Evolutionary conservation across 2,797 vertebrate species (phyloP).

Genomic region (Acanthiza pusilla): DNA sequence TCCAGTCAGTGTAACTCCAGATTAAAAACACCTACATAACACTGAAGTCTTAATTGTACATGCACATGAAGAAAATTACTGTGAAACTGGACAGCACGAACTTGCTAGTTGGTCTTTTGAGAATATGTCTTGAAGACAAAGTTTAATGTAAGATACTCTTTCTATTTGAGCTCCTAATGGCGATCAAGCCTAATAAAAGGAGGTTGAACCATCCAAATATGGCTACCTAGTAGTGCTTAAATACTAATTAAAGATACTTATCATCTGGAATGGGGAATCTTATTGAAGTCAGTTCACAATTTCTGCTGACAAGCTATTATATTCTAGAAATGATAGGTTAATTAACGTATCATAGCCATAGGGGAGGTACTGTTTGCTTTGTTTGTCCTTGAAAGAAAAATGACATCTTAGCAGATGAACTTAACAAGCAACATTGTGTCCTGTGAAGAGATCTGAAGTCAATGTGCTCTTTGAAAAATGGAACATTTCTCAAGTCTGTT

Average conservation of each 20-base stretch:
- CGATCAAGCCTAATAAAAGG: background rate
- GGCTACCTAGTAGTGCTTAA: background rate
- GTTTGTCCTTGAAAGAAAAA: background rate
- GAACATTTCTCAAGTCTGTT: background rate
- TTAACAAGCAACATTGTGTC: background rate
- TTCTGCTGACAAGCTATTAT: background rate
- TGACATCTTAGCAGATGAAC: background rate
- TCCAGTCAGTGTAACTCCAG: background rate
- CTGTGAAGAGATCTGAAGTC: background rate
- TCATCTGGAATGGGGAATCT: background rate
- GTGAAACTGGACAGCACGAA: background rate
- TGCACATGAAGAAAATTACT: background rate
- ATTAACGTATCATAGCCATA: background rate
- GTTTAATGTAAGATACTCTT: background rate
- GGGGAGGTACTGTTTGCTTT: background rate
- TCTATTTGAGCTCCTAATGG: background rate
- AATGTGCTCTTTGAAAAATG: background rate
- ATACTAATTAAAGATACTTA: constrained; percentile 3
- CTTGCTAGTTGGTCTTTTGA: background rate
- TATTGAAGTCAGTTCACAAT: background rate
- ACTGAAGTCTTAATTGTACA: background rate
- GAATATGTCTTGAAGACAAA: background rate
- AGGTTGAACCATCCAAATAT: background rate
- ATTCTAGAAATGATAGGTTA: background rate
- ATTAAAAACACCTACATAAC: background rate